Evolutionary conservation across 2,888 invertebrate species (phyloP), one percentile per base, ranked within the genome.

Genomic region (Acronicta alni): DNA sequence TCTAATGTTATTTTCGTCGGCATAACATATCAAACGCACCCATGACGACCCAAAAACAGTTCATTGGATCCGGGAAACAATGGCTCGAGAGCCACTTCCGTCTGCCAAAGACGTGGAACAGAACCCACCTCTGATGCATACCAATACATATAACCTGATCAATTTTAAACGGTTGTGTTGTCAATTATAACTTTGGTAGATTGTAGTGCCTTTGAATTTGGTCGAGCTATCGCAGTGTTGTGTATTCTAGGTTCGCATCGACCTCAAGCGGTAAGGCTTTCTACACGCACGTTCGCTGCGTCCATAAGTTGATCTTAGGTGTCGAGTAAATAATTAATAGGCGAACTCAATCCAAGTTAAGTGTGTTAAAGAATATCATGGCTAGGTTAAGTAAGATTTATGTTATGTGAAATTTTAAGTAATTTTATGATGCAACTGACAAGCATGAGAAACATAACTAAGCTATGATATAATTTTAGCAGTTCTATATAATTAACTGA

Each of bases 31-130:
- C 57, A 60, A 70, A 77, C 75, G 62, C 72, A 77, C 79, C 70
- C 57, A 61, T 72, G 63, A 12, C 79, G 89, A 86, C 90, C 90
- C 72, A 86, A 79, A 89, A 86, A 90, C 79, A 82, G 90, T 88
- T 89, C 91, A 88, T 85, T 89, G 89, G 85, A 87, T 90, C 89
- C 87, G 87, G 90, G 87, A 89, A 89, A 90, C 88, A 86, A 86
- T 88, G 77, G 83, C 72, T 58, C 51, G 71, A 67, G 77, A 75
- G 80, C 75, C 82, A 82, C 88, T 90, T 91, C 90, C 90, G 89
- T 83, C 82, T 85, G 77, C 79, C 81, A 79, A 85, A 85, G 84
- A 86, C 84, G 82, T 83, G 81, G 82, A 84, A 80, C 79, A 67
- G 71, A 67, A 73, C 79, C 61, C 59, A 77, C 80, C 72, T 71